Conservation (phyloP, 2,888 invertebrate genomes). For the Meiosimyza decipiens region DNA sequence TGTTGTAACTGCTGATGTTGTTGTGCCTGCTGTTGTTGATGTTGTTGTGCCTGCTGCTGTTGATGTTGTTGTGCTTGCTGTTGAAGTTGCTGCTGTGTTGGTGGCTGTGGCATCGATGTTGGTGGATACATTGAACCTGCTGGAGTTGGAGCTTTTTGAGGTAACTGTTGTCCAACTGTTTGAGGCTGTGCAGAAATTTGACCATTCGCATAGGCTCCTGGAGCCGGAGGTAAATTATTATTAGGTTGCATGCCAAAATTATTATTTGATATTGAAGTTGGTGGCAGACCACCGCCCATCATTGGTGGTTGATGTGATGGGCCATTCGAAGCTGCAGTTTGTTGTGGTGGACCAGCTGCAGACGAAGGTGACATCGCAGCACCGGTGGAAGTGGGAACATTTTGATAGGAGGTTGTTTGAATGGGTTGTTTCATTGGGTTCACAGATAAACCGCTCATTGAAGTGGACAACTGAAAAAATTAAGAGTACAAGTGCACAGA, state of each 20-base stretch:
- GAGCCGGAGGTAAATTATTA: conserved; percentile 40
- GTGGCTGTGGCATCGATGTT: conserved; percentile 10
- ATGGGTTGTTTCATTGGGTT: conserved; percentile 56
- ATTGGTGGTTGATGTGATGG: conserved; percentile 41
- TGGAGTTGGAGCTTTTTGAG: conserved; percentile 38
- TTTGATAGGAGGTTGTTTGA: conserved; percentile 36
- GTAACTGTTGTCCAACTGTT: conserved; percentile 5
- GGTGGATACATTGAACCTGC: conserved; percentile 38
- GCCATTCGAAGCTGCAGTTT: conserved; percentile 36
- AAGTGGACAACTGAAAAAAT: conserved; percentile 55
- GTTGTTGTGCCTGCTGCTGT: neutral
- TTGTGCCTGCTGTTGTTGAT: neutral
- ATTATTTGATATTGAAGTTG: conserved; percentile 18
- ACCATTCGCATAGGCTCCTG: conserved; percentile 52
- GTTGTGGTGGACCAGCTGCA: conserved; percentile 33
- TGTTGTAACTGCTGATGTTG: neutral
- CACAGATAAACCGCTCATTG: conserved; percentile 59
- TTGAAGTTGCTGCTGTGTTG: conserved; percentile 1
- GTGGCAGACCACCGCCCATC: conserved; percentile 43
- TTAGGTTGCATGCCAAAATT: conserved; percentile 39
- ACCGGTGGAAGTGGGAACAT: conserved; percentile 37
- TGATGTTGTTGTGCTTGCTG: conserved; percentile 12
- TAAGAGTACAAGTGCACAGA: neutral
- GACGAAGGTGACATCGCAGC: conserved; percentile 41
- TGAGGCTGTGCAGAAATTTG: conserved; percentile 40